Percentiles rank a stretch among this genome's conserved stretches.
Evolutionary conservation across 1,140 invertebrate species (phyloP).

Genomic region (Musca vetustissima): DNA sequence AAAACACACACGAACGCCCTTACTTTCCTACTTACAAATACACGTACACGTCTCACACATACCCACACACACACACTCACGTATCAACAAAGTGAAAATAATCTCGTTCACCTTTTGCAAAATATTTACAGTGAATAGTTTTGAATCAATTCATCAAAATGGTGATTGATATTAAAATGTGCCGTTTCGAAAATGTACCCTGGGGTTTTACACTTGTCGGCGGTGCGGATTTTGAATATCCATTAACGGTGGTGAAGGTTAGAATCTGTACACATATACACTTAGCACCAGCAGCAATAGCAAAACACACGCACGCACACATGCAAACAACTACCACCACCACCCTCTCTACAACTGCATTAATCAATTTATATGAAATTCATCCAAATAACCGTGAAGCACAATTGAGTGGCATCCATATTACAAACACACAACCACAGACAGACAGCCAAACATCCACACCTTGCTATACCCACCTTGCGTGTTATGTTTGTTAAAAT

Average conservation of each 20-base stretch:
- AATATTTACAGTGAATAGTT: not conserved
- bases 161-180: constrained; percentile 62
- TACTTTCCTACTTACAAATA: not conserved
- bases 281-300: no score
- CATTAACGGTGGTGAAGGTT: constrained; percentile 81
- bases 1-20: not conserved
- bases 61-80: not conserved
- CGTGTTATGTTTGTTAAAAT: no score
- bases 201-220: constrained; percentile 90
- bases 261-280: constrained; percentile 25
- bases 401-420: no score
- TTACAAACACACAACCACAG: no score
- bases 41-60: not conserved
- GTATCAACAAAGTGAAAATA: no score
- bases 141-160: constrained; percentile 37
- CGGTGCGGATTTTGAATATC: constrained; percentile 78
- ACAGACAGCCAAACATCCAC: no score
- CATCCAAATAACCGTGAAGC: no score
- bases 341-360: no score
- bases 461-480: no score
- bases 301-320: no score
- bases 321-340: not conserved
- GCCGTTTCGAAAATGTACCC: constrained; percentile 66
- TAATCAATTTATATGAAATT: no score
- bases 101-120: no score